Base-by-base conservation (phyloP, 2,797 vertebrate genomes). In the Hyperoplus lanceolatus region DNA sequence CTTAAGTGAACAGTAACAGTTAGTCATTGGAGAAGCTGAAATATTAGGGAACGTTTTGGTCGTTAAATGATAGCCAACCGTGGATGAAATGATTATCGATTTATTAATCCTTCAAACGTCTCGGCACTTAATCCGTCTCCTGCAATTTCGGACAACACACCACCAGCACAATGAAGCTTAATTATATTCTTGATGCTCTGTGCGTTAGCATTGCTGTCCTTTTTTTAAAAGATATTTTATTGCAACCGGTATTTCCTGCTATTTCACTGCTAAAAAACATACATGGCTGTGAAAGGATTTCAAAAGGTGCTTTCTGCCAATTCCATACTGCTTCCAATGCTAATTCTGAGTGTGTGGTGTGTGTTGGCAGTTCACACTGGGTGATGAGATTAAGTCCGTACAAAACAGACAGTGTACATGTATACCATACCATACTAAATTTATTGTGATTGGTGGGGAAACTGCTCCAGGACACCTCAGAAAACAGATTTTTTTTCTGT, bases 271-370 rank as follows among this genome's bases (percentile, higher is more conserved):
- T 60, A 15, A 59, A 55, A 57, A 29, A 36, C 62, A 63, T 36
- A 62, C 41, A 6, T 42, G 38, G 11, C 50, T 66, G 70, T 70
- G 38, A 73, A 29, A 16, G 4, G 7, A 29, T 15, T 71, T 67
- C 63, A 49, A 69, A 39, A 36, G 13, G 9, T 16, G 43, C 18
- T 43, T n/a, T 13, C 6, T 13, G 9, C 15, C 18, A 9, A 8
- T 38, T 18, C 16, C 3, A 4, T 3, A 43, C n/a, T 16, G 4
- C 9, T 29, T 29, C 29, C 29, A 29, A 55, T 14, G 51, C 18
- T 56, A 6, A 64, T 59, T 49, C 36, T 9, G 61, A 57, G 10
- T 3, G 1, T 36, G 15, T 11, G 21, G 6, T 7, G 21, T 53
- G 29, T 29, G 29, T 29, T 29, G 29, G 29, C 29, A 29, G 2